Evolutionary conservation across 2,113 vertebrate species (phyloP), one percentile per base, ranked within the genome.

Genomic region (Syngnathus floridae): DNA sequence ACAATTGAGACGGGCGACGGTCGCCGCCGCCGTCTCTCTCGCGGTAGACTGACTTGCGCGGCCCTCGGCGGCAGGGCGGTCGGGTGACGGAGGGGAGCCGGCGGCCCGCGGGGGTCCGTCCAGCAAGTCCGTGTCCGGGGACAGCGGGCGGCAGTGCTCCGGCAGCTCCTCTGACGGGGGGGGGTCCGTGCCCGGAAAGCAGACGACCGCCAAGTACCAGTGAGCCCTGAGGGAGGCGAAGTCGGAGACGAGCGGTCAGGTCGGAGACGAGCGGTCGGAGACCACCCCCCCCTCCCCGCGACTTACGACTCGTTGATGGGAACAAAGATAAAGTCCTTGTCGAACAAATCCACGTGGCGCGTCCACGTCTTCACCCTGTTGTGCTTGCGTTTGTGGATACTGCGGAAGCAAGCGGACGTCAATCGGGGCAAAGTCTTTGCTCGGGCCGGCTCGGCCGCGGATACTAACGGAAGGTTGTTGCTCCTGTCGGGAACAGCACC

Each of bases 241-340:
- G 26, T 31, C 26, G 3, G 26, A 31, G 26, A 31, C 3, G 26
- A 31, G 26, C 26, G 26, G 26, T 31, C 26, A 31, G 26, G 26
- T 31, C 26, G 26, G 22, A 46, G 13, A 4, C 10, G 41, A 43
- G 43, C 5, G 40, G 5, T 10, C 6, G 5, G 22, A 3, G 12
- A 5, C 12, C 2, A 12, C 1, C 5, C n/a, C 21, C 12, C n/a
- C n/a, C 1, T 57, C 4, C 21, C 45, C 26, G 13, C 14, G 5
- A 94, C 97, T 94, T 79, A 99, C 97, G 95, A 96, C 92, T 99
- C 97, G 71, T 99, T 99, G 77, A 99, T 95, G 74, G 97, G 97
- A 82, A 99, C 96, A 79, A 99, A 99, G 82, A 99, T 94, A 85
- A 98, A 98, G 79, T 98, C 97, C 78, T 99, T 99, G 81, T 97